phyloP scores from a whole-genome alignment of 2,113 vertebrate genomes.

The Elachura formosa region DNA sequence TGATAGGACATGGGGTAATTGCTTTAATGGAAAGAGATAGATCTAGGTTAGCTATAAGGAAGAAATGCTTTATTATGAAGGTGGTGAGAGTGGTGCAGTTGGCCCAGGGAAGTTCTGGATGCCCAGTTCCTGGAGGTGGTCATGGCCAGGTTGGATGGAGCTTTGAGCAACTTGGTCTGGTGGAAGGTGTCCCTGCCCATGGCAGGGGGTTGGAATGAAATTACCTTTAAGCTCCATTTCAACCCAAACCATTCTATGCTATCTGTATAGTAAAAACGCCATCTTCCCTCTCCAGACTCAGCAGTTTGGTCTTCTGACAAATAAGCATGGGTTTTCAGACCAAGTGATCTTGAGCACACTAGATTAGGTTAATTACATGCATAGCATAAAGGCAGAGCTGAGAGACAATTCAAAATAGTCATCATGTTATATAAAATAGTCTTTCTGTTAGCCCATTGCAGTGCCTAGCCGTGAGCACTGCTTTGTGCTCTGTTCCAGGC shows the following conservation, averaged over 20 bases:
- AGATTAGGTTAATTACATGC: not conserved
- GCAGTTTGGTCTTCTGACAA: not conserved
- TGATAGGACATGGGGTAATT: not conserved
- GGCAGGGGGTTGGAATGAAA: not conserved
- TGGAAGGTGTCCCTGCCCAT: not conserved
- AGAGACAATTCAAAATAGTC: not conserved
- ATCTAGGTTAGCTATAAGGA: not conserved
- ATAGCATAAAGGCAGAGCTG: not conserved
- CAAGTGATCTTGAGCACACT: not conserved
- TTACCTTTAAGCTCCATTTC: not conserved
- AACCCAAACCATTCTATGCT: not conserved
- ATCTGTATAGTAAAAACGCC: not conserved
- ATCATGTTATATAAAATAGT: not conserved
- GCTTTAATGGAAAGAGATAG: not conserved
- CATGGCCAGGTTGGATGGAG: fast-evolving
- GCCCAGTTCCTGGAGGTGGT: not conserved
- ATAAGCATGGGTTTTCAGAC: not conserved
- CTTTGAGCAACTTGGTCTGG: not conserved
- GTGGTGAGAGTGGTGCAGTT: not conserved
- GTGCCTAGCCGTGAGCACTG: not conserved
- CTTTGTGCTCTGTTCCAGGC: not conserved
- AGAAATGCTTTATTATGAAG: not conserved
- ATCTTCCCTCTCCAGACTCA: not conserved
- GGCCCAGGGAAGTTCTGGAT: not conserved
- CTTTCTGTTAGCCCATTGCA: not conserved